Evolutionary conservation across 2,113 vertebrate genomes (phyloP), one percentile per base, ranked within the genome.

Genomic region (Ondatra zibethicus): DNA sequence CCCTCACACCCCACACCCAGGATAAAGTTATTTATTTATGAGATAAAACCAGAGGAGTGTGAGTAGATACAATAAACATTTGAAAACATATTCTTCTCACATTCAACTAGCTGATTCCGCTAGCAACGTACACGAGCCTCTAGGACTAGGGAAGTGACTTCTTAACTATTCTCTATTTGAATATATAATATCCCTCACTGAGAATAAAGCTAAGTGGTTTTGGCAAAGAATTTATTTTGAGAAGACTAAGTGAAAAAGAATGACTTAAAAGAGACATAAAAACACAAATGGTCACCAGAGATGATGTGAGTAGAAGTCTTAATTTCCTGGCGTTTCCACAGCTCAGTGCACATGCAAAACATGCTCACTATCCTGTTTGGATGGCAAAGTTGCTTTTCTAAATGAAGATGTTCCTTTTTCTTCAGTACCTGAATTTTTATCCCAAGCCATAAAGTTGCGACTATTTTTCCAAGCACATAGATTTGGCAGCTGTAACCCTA

Each of bases 381-480:
- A 84, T 81, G 11, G 76, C 66, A 92, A 96, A 19, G 68, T 86
- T 63, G 42, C 36, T 80, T 97, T 91, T 88, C 63, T 65, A 88
- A 76, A 82, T 81, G 86, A 89, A 92, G 85, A 93, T 50, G 65
- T 82, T 63, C n/a, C 36, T 39, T 50, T 39, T 94, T 94, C 88
- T 86, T 29, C 61, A 94, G n/a, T 36, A 88, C 89, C 90, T 95
- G 70, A 88, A 87, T 45, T 73, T 45, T 84, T 78, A 92, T 36
- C 72, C 94, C 33, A n/a, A 72, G 70, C 39, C 87, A 89, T 55
- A 86, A 45, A 91, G 76, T 52, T 66, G 33, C 14, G 7, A 66
- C 82, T 97, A 88, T 94, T 96, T 94, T 96, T 91, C 92, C 61
- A 93, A 11, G 36, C 55, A 82, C 36, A 92, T 33, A 47, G 80